A percentile compares a stretch with the other conserved stretches of the same genome.
Evolutionary conservation across 2,113 vertebrate genomes (phyloP).

Genomic region (Rhegmatorhina hoffmannsi): DNA sequence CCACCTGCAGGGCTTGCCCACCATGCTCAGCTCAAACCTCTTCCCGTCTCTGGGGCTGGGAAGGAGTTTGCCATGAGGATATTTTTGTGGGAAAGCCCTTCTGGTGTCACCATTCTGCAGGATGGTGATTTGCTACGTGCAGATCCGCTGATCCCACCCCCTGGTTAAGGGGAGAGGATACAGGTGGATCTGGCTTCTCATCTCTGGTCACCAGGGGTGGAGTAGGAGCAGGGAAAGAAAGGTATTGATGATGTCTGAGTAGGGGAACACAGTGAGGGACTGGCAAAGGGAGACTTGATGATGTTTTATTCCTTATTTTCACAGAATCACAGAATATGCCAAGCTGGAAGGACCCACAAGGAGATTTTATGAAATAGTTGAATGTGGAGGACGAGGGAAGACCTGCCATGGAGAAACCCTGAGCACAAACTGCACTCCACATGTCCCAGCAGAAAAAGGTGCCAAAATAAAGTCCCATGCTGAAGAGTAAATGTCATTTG

Average conservation of each 20-base stretch:
- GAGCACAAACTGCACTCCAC: not conserved
- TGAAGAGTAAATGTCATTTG: not conserved
- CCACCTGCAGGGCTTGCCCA: not conserved
- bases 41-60: not conserved
- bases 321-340: not conserved
- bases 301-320: not conserved
- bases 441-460: not conserved
- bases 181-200: conserved; percentile 35
- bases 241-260: not conserved
- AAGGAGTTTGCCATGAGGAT: conserved; percentile 18
- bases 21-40: conserved; percentile 23
- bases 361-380: not conserved
- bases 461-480: conserved; percentile 44
- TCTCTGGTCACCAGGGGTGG: not conserved
- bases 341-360: not conserved
- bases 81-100: not conserved
- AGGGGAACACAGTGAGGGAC: not conserved
- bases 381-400: not conserved
- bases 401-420: not conserved
- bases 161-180: not conserved
- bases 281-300: not conserved
- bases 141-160: conserved; percentile 18
- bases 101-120: not conserved
- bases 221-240: not conserved
- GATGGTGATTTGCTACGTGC: not conserved